Evolutionary conservation across 2,113 vertebrate species (phyloP).

Genomic region (Panthera leo): DNA sequence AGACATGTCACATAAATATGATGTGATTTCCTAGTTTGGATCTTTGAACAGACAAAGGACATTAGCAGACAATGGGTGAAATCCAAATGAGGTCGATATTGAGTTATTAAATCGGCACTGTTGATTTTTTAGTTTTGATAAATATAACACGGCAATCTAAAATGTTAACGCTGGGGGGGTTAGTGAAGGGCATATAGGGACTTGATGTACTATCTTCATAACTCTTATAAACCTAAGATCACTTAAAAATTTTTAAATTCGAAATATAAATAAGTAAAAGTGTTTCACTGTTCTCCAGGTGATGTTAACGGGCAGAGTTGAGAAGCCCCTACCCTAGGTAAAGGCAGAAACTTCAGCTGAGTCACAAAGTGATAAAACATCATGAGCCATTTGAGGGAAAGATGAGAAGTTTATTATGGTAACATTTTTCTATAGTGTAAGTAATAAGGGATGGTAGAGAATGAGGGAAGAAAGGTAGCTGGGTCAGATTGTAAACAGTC

Average conservation of each 20-base stretch:
- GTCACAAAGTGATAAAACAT: neutral
- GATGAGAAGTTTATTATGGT: neutral
- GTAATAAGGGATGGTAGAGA: neutral
- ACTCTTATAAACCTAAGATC: neutral
- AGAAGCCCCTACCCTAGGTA: neutral
- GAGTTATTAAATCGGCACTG: neutral
- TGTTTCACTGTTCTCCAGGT: too few species aligned
- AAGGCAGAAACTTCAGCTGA: neutral
- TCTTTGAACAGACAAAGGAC: neutral
- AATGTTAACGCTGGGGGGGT: neutral
- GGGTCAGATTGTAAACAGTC: neutral
- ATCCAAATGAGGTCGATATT: neutral
- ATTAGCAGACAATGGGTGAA: neutral
- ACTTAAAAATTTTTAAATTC: neutral
- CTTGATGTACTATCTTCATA: neutral
- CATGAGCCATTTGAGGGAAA: neutral
- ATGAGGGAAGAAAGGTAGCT: neutral
- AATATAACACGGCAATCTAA: neutral
- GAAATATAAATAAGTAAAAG: neutral
- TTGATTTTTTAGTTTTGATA: neutral
- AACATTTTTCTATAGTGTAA: neutral
- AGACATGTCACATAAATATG: neutral
- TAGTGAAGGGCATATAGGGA: neutral
- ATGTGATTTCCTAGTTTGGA: neutral
- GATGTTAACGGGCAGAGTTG: neutral